These are phyloP conservation scores for Rapana venosa DNA, from an alignment of 2,888 invertebrate genomes.

Conservation along the genomic window DNA sequence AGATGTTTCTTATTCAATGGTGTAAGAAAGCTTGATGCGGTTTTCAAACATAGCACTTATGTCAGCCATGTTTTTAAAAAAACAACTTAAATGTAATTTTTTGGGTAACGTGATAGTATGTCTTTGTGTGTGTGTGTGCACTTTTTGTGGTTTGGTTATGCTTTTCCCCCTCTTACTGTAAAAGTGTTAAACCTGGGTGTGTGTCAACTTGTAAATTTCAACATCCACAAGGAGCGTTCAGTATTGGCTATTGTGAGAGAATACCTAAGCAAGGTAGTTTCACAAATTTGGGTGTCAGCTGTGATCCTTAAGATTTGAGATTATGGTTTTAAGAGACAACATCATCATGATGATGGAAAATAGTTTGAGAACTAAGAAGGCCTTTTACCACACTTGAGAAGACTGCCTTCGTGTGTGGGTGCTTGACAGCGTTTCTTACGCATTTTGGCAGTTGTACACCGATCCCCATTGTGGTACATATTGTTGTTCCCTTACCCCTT, in stretches of 20 bases:
- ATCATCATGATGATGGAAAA: neutral
- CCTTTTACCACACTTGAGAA: neutral
- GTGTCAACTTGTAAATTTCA: neutral
- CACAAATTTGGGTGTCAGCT: neutral
- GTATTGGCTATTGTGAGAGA: neutral
- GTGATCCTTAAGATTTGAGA: neutral
- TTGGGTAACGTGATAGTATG: too few species aligned
- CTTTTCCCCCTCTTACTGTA: too few species aligned
- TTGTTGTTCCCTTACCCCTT: neutral
- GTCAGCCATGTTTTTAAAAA: too few species aligned
- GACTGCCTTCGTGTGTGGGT: neutral
- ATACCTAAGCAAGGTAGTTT: neutral
- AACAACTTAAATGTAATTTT: too few species aligned
- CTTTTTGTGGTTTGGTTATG: too few species aligned
- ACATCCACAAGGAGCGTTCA: neutral
- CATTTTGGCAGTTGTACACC: slow-evolving; percentile 3
- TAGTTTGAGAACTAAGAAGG: neutral
- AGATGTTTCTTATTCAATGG: too few species aligned
- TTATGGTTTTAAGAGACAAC: neutral
- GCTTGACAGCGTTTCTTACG: neutral
- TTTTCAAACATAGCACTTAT: too few species aligned
- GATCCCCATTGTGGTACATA: neutral
- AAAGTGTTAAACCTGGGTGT: too few species aligned
- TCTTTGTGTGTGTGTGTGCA: too few species aligned
- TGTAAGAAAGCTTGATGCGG: too few species aligned